Conservation (phyloP, 1,140 invertebrate genomes). For the Bicyclus anynana region DNA sequence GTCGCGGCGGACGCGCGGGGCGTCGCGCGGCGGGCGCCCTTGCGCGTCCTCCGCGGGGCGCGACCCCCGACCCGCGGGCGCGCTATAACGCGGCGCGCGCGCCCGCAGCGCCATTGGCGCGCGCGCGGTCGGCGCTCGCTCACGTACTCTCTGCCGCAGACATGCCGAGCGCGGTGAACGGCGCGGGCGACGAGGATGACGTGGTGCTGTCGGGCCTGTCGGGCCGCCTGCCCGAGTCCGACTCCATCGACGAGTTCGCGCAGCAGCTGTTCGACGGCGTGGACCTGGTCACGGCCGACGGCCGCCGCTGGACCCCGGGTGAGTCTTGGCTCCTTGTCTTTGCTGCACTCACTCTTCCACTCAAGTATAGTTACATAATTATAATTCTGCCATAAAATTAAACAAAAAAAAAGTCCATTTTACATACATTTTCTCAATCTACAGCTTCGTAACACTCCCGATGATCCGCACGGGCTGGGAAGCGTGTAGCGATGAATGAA, state of each 20-base stretch:
- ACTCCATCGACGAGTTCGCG: slow-evolving; percentile 92
- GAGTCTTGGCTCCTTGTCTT: slow-evolving; percentile 5
- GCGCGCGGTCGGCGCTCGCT: slow-evolving; percentile 25
- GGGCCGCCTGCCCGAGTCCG: slow-evolving; percentile 92
- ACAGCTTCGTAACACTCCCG: too few relatives aligned
- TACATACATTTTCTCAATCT: too few relatives aligned
- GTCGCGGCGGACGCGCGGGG: too few relatives aligned
- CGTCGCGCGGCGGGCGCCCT: too few relatives aligned
- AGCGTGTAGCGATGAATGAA: too few relatives aligned
- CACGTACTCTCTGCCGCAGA: not conserved
- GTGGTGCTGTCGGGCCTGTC: slow-evolving; percentile 94
- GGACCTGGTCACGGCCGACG: slow-evolving; percentile 93
- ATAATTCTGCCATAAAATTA: too few relatives aligned
- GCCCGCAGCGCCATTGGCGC: slow-evolving; percentile 42
- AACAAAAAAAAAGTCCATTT: too few relatives aligned
- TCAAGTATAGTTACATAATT: not conserved
- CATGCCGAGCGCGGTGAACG: slow-evolving; percentile 59
- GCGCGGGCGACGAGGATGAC: slow-evolving; percentile 78
- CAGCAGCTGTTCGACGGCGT: slow-evolving; percentile 85
- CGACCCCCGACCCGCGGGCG: too few relatives aligned
- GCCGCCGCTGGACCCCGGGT: slow-evolving; percentile 81
- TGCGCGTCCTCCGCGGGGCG: too few relatives aligned
- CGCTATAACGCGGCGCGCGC: too few relatives aligned
- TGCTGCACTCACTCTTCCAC: too few relatives aligned
- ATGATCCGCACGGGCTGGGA: too few relatives aligned